Percentiles rank a stretch among this genome's conserved stretches.
Evolutionary conservation across 1,140 invertebrate genomes (phyloP).

Genomic region (Chironomus striatipennis): DNA sequence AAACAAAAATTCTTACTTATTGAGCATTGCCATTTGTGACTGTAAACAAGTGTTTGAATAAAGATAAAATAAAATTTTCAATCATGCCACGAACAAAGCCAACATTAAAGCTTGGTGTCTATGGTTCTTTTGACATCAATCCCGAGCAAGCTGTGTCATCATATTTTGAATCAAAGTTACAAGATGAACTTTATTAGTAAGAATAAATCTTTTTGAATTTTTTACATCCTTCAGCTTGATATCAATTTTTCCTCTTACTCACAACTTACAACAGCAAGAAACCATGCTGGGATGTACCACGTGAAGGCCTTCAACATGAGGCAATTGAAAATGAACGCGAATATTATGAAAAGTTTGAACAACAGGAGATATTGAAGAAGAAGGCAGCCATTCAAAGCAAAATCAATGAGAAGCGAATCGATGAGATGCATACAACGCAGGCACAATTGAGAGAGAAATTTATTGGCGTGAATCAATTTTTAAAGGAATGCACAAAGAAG

Average conservation of each 20-base stretch:
- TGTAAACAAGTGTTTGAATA: too few species aligned
- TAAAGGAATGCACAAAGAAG: constrained; percentile 37
- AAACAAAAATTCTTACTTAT: background rate
- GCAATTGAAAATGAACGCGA: constrained; percentile 36
- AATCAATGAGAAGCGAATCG: constrained; percentile 32
- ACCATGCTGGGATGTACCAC: constrained; percentile 32
- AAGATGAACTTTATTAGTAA: constrained; percentile 36
- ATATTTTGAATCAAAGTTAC: constrained; percentile 33
- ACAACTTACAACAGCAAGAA: constrained; percentile 31
- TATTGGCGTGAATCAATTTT: constrained; percentile 37
- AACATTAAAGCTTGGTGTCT: constrained; percentile 35
- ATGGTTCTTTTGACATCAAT: constrained; percentile 35
- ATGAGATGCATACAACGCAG: constrained; percentile 34
- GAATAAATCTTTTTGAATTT: constrained; percentile 22
- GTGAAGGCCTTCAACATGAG: constrained; percentile 35
- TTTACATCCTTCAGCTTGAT: background rate
- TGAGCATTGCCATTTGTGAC: too few species aligned
- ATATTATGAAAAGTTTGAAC: constrained; percentile 31
- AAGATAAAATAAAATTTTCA: background rate
- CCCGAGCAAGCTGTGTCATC: constrained; percentile 36
- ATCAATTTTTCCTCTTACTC: background rate
- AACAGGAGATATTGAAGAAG: constrained; percentile 35
- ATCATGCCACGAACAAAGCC: constrained; percentile 38
- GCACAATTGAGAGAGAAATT: constrained; percentile 34
- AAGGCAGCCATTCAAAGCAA: constrained; percentile 30